Base-by-base conservation (phyloP, 2,888 invertebrate genomes). In the Ichneumoninae sp. region DNA sequence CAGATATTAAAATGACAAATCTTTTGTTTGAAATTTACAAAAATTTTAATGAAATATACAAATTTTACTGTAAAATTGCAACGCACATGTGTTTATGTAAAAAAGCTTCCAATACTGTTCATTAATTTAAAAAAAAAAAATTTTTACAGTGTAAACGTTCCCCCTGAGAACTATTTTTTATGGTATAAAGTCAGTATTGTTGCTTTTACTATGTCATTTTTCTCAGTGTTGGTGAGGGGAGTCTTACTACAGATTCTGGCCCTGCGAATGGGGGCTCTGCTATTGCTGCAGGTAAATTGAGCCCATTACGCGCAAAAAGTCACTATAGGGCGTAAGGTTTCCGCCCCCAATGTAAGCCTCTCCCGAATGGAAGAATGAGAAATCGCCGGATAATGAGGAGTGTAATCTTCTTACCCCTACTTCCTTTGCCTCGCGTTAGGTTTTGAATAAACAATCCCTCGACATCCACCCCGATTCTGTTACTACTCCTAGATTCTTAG, bases 251-350 rank as follows among this genome's bases (percentile, higher is more conserved):
- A 66, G 57, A 60, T 81, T 81, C 81, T 81, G 71, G 71, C 77
- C 78, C 71, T 47, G 73, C 77, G 36, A 65, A 13, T 30, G 52
- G 40, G 8, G 33, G 22, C 65, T 19, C 54, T 33, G 22, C 44
- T 10, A 54, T 44, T 76, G 54, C 73, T 77, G 76, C 78, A 68
- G 69, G 89, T 88, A 89, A 89, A 90, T 88, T 88, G 86, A 87
- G 86, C 85, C 86, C 88, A 89, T 88, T 86, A 86, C 86, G 68
- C 87, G 86, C 77, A 88, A 89, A 89, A 87, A 88, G 83, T 88
- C 87, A 87, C 86, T 85, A 87, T 85, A 87, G 84, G 81, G 74
- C 70, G 83, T 79, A 71, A 81, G 81, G 85, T 86, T 83, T 85
- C 65, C 74, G 19, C n/a, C 71, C 66, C 65, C 77, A 73, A 40